Conservation (phyloP, 2,113 vertebrate species). For the Macroglossus sobrinus region DNA sequence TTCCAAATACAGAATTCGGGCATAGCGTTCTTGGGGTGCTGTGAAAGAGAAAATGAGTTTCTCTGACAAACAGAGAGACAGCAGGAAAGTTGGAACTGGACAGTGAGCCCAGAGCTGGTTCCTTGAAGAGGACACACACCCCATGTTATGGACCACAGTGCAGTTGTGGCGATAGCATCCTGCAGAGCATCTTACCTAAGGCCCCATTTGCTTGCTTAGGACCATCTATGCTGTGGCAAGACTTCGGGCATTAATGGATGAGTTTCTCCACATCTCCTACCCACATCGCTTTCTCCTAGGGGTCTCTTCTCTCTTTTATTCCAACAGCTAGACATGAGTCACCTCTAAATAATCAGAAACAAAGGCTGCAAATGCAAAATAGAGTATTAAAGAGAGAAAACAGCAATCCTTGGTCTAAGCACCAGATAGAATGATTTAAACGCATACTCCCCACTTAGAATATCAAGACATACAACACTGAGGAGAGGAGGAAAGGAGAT, state of each 20-base stretch:
- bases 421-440: conserved; percentile 20
- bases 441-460: neutral
- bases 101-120: neutral
- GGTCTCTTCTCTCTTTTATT: neutral
- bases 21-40: neutral
- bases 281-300: neutral
- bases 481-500: neutral
- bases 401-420: neutral
- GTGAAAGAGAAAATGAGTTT: neutral
- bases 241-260: neutral
- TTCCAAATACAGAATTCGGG: neutral
- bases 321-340: neutral
- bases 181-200: neutral
- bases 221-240: neutral
- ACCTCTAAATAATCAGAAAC: conserved; percentile 29
- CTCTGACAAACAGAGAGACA: neutral
- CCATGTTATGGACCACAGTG: neutral
- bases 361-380: neutral
- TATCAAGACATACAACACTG: neutral
- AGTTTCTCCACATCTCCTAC: neutral
- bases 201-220: neutral
- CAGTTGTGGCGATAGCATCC: neutral
- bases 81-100: neutral
- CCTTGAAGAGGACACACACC: neutral
- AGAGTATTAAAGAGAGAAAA: neutral